These are phyloP conservation scores for Thymelicus sylvestris DNA, from an alignment of 2,888 invertebrate species.

Conservation along the genomic window DNA sequence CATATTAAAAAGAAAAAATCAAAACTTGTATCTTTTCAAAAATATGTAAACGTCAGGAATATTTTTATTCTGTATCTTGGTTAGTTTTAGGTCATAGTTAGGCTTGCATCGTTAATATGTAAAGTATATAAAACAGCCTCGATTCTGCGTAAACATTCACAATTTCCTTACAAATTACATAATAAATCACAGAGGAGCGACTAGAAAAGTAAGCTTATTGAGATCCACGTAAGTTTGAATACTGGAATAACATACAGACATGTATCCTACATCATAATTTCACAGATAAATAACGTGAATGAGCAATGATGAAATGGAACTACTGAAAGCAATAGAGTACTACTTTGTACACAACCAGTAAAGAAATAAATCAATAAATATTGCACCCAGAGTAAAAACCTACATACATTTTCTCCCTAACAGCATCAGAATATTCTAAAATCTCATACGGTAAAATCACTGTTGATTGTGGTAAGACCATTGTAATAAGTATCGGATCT, in stretches of 20 bases:
- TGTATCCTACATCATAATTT: not conserved
- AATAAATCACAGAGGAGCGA: constrained; percentile 10
- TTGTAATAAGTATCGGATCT: too few species aligned
- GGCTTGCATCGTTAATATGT: too few species aligned
- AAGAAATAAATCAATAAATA: not conserved
- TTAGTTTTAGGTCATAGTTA: too few species aligned
- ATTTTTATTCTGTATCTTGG: not conserved
- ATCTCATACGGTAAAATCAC: too few species aligned
- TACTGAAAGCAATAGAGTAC: not conserved
- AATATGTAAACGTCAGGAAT: not conserved
- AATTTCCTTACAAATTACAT: not conserved
- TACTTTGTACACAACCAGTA: not conserved
- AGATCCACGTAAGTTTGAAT: not conserved
- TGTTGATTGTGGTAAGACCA: too few species aligned
- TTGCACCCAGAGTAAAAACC: not conserved
- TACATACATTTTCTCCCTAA: not conserved
- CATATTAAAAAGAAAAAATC: too few species aligned
- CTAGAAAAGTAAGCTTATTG: constrained; percentile 2
- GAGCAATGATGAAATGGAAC: constrained; percentile 1
- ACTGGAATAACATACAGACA: not conserved
- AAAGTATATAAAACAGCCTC: too few species aligned
- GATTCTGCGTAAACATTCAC: not conserved
- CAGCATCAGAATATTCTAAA: too few species aligned
- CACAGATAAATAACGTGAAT: not conserved
- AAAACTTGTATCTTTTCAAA: too few species aligned